Evolutionary conservation across 2,888 invertebrate species (phyloP).

Genomic region (Rhingia campestris): DNA sequence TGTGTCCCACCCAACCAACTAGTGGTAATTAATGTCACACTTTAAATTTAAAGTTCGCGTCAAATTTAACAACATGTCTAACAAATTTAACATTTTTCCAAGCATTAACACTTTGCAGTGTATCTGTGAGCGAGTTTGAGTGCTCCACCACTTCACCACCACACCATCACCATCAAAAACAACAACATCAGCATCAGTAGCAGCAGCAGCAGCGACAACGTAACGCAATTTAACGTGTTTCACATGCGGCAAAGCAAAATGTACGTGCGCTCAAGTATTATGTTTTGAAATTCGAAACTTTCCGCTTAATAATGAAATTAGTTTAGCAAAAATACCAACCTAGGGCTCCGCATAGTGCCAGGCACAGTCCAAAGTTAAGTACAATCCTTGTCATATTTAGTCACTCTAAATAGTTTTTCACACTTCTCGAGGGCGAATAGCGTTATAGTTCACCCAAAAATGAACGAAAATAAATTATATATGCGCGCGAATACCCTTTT

Average conservation of each 20-base stretch:
- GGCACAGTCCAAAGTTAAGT: conserved; percentile 63
- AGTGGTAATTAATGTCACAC: conserved; percentile 35
- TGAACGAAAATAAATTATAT: conserved; percentile 50
- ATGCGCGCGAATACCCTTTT: conserved; percentile 45
- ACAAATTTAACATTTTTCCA: conserved; percentile 11
- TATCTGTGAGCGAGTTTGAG: background rate
- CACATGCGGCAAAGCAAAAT: background rate
- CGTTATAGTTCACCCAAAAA: conserved; percentile 62
- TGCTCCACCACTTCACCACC: no score
- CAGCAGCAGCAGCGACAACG: no score
- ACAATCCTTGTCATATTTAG: conserved; percentile 60
- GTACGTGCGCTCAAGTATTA: background rate
- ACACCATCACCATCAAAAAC: no score
- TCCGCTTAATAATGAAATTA: conserved; percentile 45
- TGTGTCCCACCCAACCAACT: conserved; percentile 1
- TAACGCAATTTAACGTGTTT: background rate
- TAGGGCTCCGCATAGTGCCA: conserved; percentile 64
- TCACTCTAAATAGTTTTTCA: conserved; percentile 38
- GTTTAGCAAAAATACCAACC: conserved; percentile 64
- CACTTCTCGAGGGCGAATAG: conserved; percentile 45
- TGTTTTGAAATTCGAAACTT: conserved; percentile 31
- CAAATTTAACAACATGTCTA: background rate
- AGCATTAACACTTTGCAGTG: conserved; percentile 20
- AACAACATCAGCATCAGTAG: no score
- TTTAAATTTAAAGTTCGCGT: conserved; percentile 21